A percentile compares a stretch with the other conserved stretches of the same genome.
Conservation (phyloP, 1,140 invertebrate species). For the Bombus waltoni region DNA sequence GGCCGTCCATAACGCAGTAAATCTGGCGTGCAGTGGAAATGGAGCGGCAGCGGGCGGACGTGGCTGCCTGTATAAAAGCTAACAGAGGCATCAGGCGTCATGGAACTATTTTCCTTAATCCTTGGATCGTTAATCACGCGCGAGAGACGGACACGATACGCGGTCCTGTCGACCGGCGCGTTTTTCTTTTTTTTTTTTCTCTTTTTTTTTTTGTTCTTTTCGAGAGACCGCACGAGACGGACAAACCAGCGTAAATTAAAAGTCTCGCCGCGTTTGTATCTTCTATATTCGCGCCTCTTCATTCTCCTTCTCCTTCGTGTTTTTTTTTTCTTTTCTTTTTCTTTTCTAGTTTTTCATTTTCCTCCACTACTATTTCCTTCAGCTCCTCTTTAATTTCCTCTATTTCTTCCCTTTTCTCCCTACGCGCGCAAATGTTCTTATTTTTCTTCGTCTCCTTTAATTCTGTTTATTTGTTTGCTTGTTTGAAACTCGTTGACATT, state of each 20-base stretch:
- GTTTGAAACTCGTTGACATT: conserved; percentile 67
- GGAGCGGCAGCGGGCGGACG: conserved; percentile 50
- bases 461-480: neutral
- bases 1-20: conserved; percentile 45
- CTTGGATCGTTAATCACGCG: conserved; percentile 46
- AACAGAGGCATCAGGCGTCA: conserved; percentile 64
- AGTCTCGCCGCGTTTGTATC: conserved; percentile 23
- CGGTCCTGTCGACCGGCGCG: neutral
- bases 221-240: neutral
- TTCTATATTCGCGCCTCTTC: neutral
- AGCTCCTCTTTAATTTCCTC: neutral
- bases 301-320: neutral
- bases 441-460: neutral
- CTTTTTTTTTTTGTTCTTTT: neutral
- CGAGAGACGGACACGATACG: conserved; percentile 36
- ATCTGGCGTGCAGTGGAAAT: conserved; percentile 55
- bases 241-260: conserved; percentile 28
- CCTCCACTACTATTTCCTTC: neutral
- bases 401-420: neutral
- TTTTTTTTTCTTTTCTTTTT: neutral
- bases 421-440: neutral
- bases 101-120: conserved; percentile 68
- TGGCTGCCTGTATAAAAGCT: conserved; percentile 56
- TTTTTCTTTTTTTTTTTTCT: neutral
- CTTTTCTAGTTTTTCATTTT: no score